Conservation (phyloP, 2,797 vertebrate species). For the Sebastes wilsoni region DNA sequence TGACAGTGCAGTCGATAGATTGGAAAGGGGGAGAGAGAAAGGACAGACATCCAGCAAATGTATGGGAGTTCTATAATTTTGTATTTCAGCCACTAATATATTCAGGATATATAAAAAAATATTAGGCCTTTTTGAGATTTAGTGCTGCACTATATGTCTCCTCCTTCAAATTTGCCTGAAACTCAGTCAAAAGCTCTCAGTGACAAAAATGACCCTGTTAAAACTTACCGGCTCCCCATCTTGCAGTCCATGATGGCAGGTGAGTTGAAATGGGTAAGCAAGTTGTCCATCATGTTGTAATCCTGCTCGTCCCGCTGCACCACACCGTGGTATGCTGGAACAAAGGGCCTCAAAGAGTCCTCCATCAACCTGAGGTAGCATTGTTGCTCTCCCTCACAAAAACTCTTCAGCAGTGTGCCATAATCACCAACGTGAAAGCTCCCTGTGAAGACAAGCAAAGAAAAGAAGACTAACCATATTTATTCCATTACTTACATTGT, state of each 20-base stretch:
- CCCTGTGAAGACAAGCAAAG: constrained; percentile 49
- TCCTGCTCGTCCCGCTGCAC: constrained; percentile 82
- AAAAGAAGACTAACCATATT: neutral
- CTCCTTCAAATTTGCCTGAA: neutral
- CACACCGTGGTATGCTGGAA: constrained; percentile 84
- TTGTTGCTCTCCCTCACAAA: constrained; percentile 77
- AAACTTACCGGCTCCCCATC: constrained; percentile 87
- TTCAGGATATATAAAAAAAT: neutral
- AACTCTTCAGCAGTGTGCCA: constrained; percentile 81
- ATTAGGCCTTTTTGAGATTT: neutral
- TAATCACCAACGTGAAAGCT: constrained; percentile 79
- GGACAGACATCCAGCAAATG: too few species aligned
- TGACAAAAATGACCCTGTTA: neutral
- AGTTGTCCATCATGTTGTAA: constrained; percentile 91
- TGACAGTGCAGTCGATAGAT: too few species aligned
- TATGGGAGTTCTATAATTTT: neutral
- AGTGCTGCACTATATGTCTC: neutral
- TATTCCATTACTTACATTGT: neutral
- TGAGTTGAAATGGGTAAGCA: constrained; percentile 84
- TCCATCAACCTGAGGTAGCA: constrained; percentile 80
- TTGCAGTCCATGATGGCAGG: constrained; percentile 94
- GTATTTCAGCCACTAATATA: neutral
- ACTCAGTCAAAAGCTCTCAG: neutral
- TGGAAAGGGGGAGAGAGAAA: too few species aligned
- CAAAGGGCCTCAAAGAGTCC: constrained; percentile 75